Evolutionary conservation across 2,113 vertebrate species (phyloP), one percentile per base, ranked within the genome.

Genomic region (Shinisaurus crocodilurus): DNA sequence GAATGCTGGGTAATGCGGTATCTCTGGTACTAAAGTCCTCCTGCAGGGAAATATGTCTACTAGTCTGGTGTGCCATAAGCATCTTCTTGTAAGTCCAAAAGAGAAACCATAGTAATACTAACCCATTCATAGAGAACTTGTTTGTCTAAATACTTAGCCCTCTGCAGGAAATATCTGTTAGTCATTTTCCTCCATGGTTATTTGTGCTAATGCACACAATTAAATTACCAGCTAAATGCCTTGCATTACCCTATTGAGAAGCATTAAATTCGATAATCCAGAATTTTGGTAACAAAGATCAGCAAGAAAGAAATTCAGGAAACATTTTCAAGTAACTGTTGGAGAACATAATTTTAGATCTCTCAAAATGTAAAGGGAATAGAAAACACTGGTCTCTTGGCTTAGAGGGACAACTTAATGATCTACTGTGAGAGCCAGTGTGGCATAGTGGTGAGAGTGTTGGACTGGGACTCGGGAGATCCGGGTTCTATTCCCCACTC

Each of bases 231-330:
- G 20, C 37, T 65, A 40, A 43, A 25, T 40, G 60, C 32, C 37
- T n/a, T 80, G 27, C 32, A 67, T 34, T 93, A 67, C 37, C 80
- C 88, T 84, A 29, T n/a, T 93, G 85, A 48, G 86, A 91, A 90
- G 0, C 0, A 69, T 88, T 82, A 88, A 69, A 88, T 94, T 87
- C 48, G 2, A 18, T 75, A 88, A 91, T 50, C 50, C 20, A 84
- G 34, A 63, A 70, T 90, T 84, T 90, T 77, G 69, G 40, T 63
- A 76, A 75, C 2, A 69, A 50, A 85, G 5, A 12, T 80, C 27
- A 29, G 16, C 87, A 72, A 32, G 54, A 23, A 63, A 6, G 65
- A 69, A 48, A 3, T 29, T 29, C 8, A 34, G 67, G 43, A 27
- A 72, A 15, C 16, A 34, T 48, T 70, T 84, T 84, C n/a, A 4